Conservation (phyloP, 2,888 invertebrate genomes). For the Lithosia quadra region DNA sequence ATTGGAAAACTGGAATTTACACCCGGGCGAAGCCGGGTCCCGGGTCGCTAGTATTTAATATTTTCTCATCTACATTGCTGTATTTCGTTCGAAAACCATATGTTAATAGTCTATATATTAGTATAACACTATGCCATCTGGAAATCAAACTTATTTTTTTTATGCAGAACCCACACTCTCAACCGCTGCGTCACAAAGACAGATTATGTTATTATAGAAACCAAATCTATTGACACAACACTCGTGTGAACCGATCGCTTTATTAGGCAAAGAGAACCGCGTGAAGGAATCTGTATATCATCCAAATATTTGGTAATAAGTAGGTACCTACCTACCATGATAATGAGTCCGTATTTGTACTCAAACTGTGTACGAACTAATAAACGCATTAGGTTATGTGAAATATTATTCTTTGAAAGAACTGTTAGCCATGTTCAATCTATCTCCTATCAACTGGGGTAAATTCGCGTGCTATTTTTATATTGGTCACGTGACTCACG, state of each 20-base stretch:
- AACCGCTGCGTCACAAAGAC: background rate
- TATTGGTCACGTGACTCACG: too few species aligned
- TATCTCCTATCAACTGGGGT: too few species aligned
- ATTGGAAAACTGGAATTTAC: too few species aligned
- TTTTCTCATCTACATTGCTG: too few species aligned
- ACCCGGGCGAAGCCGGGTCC: too few species aligned
- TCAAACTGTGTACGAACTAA: conserved; percentile 6
- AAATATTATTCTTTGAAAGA: background rate
- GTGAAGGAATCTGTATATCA: conserved; percentile 47
- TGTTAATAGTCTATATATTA: too few species aligned
- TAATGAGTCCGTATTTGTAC: conserved; percentile 13
- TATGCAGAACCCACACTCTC: background rate
- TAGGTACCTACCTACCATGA: background rate
- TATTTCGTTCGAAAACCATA: too few species aligned
- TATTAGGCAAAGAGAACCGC: conserved; percentile 27
- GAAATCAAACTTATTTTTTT: background rate
- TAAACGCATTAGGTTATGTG: conserved; percentile 13
- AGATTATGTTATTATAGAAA: conserved; percentile 15
- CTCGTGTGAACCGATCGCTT: background rate
- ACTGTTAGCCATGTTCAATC: background rate
- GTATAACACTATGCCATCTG: too few species aligned
- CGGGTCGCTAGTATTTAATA: too few species aligned
- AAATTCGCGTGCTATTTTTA: too few species aligned
- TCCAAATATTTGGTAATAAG: conserved; percentile 21
- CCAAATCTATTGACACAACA: conserved; percentile 16